Evolutionary conservation across 92 coral and sea anemone species (phyloP).

Genomic region (Epizoanthus ramosus): DNA sequence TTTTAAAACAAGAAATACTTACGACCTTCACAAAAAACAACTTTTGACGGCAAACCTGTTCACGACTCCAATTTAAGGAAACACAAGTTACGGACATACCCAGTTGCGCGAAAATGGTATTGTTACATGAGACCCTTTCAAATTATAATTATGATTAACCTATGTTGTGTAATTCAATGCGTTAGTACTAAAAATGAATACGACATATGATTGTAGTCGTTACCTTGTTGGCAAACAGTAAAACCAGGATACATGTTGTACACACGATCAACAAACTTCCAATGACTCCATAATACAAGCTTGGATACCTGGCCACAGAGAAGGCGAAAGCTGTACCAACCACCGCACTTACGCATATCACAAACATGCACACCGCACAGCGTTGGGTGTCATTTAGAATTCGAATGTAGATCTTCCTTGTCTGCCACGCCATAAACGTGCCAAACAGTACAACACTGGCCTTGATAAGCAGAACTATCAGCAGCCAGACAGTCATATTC

Average conservation of each 20-base stretch:
- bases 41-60: background rate
- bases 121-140: too few relatives aligned
- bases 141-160: too few relatives aligned
- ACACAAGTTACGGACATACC: too few relatives aligned
- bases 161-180: too few relatives aligned
- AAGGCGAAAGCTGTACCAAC: conserved; percentile 71
- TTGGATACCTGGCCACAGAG: conserved; percentile 69
- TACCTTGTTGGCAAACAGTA: conserved; percentile 89
- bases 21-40: background rate
- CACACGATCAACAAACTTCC: conserved; percentile 69
- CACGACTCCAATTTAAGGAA: background rate
- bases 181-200: background rate
- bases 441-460: conserved; percentile 69
- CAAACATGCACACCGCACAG: conserved; percentile 80
- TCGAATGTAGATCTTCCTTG: conserved; percentile 82
- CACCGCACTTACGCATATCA: conserved; percentile 62
- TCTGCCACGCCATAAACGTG: conserved; percentile 93
- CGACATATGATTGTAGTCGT: background rate
- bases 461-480: conserved; percentile 69
- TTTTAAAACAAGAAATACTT: too few relatives aligned
- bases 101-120: too few relatives aligned
- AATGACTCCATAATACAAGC: conserved; percentile 70
- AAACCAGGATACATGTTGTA: conserved; percentile 75
- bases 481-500: conserved; percentile 70
- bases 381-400: conserved; percentile 87